Percentiles rank a stretch among this genome's conserved stretches.
These are phyloP conservation scores for Malurus leucopterus DNA, from an alignment of 2,797 vertebrate species.

Conservation along the genomic window DNA sequence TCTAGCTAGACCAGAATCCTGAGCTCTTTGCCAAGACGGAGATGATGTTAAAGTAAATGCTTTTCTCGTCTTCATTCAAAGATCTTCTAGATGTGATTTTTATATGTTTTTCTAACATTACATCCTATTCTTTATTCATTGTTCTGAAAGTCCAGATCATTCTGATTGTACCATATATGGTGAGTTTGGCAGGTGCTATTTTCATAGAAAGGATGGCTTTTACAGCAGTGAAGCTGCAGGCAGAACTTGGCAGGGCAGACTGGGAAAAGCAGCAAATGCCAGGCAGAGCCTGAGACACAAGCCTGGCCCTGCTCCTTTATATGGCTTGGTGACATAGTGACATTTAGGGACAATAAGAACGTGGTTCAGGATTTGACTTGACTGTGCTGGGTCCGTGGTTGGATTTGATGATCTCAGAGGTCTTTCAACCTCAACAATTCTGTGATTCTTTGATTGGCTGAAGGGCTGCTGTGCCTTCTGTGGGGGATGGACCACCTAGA, in stretches of 20 bases:
- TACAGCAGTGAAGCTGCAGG: rapidly evolving
- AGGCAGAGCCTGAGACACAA: background rate
- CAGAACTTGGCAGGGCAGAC: background rate
- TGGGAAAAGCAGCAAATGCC: rapidly evolving
- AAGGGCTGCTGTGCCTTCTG: background rate
- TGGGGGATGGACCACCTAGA: background rate
- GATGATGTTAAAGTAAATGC: background rate
- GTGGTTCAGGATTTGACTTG: background rate
- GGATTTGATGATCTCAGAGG: background rate
- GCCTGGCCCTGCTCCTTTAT: too few species aligned
- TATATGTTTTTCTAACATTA: background rate
- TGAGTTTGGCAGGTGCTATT: background rate
- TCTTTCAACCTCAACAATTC: background rate
- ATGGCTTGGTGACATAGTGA: background rate
- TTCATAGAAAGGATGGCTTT: background rate
- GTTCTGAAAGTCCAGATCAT: background rate
- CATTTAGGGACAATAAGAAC: background rate
- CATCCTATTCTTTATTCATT: background rate
- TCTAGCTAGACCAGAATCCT: background rate
- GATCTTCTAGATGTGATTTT: background rate
- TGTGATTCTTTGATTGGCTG: background rate
- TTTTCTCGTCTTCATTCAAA: background rate
- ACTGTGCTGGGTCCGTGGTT: background rate
- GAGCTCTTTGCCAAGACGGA: background rate
- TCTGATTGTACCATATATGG: background rate